Evolutionary conservation across 2,797 vertebrate species (phyloP).

Genomic region (Poecilia wingei): DNA sequence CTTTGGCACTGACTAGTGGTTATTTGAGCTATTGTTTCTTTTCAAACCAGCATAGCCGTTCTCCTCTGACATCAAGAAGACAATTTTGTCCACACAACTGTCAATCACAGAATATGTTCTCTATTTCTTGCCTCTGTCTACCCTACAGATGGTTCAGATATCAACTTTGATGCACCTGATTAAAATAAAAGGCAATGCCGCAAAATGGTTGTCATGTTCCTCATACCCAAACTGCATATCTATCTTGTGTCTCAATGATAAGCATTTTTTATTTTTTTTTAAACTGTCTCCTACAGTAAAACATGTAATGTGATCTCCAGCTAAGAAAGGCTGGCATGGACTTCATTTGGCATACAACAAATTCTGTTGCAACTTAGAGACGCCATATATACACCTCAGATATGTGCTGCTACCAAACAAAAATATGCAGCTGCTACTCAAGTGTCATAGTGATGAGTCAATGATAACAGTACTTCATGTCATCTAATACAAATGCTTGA

Average conservation of each 20-base stretch:
- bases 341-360: neutral
- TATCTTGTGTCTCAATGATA: neutral
- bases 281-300: neutral
- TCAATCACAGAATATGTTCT: neutral
- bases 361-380: neutral
- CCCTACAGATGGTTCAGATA: neutral
- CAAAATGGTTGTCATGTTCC: neutral
- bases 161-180: neutral
- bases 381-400: neutral
- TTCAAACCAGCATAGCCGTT: neutral
- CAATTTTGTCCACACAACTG: neutral
- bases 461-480: neutral
- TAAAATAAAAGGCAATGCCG: neutral
- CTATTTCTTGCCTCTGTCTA: neutral
- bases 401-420: neutral
- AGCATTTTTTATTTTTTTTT: neutral
- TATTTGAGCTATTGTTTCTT: neutral
- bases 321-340: neutral
- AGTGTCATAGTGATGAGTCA: neutral
- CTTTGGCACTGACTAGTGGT: neutral
- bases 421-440: neutral
- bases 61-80: neutral
- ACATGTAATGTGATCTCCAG: neutral
- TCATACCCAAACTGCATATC: neutral
- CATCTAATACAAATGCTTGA: neutral